These are phyloP conservation scores for Poeciliopsis retropinna DNA, from an alignment of 2,113 vertebrate genomes.

Conservation along the genomic window DNA sequence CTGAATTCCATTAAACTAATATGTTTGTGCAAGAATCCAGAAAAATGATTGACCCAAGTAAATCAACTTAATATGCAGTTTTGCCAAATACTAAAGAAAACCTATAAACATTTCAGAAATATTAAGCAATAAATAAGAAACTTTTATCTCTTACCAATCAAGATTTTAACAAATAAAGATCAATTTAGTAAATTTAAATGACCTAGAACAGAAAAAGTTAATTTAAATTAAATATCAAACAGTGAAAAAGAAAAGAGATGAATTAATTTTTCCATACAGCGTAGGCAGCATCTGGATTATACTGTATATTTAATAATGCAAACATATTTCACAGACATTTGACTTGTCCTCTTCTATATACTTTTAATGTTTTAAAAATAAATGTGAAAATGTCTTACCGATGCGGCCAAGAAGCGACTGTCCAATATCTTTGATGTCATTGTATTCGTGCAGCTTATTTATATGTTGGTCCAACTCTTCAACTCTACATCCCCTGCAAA, in stretches of 20 bases:
- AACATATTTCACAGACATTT: no score
- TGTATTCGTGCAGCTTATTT: slow-evolving; percentile 91
- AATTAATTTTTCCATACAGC: no score
- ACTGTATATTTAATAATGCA: no score
- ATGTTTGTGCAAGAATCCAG: no score
- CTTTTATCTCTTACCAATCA: no score
- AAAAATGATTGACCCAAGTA: no score
- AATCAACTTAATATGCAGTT: no score
- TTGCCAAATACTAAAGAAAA: no score
- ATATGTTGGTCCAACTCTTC: slow-evolving; percentile 90
- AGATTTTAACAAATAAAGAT: neutral
- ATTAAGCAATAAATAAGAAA: no score
- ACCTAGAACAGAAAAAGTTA: neutral
- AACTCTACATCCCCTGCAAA: slow-evolving; percentile 84
- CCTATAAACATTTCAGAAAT: no score
- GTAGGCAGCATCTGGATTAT: no score
- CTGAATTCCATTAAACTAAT: no score
- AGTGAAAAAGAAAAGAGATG: neutral
- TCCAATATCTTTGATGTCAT: slow-evolving; percentile 92
- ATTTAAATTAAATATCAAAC: neutral
- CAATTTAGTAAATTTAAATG: neutral
- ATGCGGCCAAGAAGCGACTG: slow-evolving; percentile 92
- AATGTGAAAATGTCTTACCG: slow-evolving; percentile 78
- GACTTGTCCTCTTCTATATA: neutral
- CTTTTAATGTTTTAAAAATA: neutral